Conservation (phyloP, 2,113 vertebrate species). For the Ivindomyrus marchei region DNA sequence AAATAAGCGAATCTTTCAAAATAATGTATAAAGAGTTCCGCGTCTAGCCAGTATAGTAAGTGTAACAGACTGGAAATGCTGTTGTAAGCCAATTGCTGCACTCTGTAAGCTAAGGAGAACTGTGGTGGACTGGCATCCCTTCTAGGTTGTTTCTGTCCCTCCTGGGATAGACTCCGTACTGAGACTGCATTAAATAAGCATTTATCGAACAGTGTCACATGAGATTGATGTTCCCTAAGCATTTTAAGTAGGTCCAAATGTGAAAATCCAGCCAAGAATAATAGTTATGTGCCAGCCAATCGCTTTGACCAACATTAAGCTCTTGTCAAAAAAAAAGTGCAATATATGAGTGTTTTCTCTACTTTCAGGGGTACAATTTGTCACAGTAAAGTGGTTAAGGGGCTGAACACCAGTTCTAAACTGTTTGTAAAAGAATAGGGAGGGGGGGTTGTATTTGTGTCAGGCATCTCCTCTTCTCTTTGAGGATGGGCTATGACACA, state of each 20-base stretch:
- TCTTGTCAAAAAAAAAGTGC: not conserved
- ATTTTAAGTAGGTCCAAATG: not conserved
- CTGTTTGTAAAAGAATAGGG: not conserved
- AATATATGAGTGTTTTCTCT: not conserved
- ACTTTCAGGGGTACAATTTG: not conserved
- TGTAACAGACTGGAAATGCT: not conserved
- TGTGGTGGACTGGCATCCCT: not conserved
- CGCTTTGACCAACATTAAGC: not conserved
- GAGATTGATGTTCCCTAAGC: not conserved
- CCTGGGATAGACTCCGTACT: not conserved
- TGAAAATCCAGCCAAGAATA: not conserved
- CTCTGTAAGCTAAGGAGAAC: not conserved
- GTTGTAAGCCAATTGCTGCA: not conserved
- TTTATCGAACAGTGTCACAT: not conserved
- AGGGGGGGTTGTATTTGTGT: not conserved
- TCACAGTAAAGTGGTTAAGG: not conserved
- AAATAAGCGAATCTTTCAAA: not conserved
- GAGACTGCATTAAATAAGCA: not conserved
- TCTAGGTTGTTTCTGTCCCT: not conserved
- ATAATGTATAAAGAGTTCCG: not conserved
- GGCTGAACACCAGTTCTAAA: not conserved
- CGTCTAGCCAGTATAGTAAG: not conserved
- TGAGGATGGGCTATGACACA: constrained; percentile 26
- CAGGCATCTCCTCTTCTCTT: not conserved
- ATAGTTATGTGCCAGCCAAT: not conserved